These are phyloP conservation scores for Thymelicus sylvestris DNA, from an alignment of 2,888 invertebrate genomes.

Conservation along the genomic window DNA sequence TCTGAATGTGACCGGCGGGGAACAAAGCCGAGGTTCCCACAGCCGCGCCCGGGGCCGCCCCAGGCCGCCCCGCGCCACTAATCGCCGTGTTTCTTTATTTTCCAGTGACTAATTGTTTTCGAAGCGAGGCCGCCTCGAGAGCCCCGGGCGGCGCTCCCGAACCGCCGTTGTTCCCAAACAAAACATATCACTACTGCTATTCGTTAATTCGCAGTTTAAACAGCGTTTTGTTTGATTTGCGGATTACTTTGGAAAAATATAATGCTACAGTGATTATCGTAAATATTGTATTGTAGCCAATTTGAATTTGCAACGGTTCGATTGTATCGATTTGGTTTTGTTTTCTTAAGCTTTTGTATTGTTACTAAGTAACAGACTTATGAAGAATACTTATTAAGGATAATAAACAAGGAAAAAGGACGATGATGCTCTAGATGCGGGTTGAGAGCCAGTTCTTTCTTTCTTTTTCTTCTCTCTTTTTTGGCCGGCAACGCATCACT, in stretches of 20 bases:
- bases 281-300: conserved; percentile 4
- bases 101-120: conserved; percentile 76
- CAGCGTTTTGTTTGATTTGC: conserved; percentile 38
- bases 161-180: conserved; percentile 55
- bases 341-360: background rate
- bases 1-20: conserved; percentile 58
- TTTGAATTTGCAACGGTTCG: conserved; percentile 25
- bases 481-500: too few relatives aligned
- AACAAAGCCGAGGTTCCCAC: conserved; percentile 73
- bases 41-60: conserved; percentile 70
- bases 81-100: conserved; percentile 58
- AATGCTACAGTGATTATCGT: conserved; percentile 15
- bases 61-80: conserved; percentile 54
- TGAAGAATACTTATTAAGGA: too few relatives aligned
- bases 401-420: too few relatives aligned
- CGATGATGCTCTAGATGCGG: too few relatives aligned
- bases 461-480: too few relatives aligned
- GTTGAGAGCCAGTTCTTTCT: too few relatives aligned
- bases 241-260: conserved; percentile 38
- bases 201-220: conserved; percentile 21
- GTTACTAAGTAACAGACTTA: too few relatives aligned
- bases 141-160: conserved; percentile 64
- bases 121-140: conserved; percentile 68
- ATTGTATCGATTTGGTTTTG: conserved; percentile 1
- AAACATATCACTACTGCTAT: conserved; percentile 23